Evolutionary conservation across 1,140 invertebrate genomes (phyloP), one percentile per base, ranked within the genome.

Genomic region (Berghia stephanieae): DNA sequence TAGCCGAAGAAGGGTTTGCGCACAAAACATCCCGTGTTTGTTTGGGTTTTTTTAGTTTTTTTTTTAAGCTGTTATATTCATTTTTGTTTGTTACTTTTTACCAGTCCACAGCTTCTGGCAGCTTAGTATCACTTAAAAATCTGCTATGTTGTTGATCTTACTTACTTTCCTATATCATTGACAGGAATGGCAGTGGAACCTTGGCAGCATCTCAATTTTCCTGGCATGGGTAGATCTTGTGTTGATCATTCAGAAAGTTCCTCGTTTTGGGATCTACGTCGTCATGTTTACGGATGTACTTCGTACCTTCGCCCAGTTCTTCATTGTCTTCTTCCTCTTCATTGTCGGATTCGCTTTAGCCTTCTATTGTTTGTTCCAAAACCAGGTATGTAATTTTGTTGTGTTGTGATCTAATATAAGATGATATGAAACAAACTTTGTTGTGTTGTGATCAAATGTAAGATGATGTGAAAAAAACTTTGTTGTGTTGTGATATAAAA

Each of bases 281-380:
- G 90, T 92, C 18, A 92, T 92, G 91, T 91, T 92, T 78, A 90
- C 90, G 0, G 90, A 92, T 79, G 89, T 92, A 66, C 84, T 91
- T 4, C 83, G 85, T 43, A 92, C 91, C 24, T 91, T 92, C 81
- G 79, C 86, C 8, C 89, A 90, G 67, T 91, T 92, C 81, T 91
- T 89, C 66, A 74, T 90, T 1, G 88, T 92, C 44, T 91, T 92
- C 81, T 87, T 89, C 70, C 85, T 92, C 16, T 91, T 92, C 80
- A 88, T 92, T 70, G 82, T 91, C 46, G 91, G 90, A 34, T 92
- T 92, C 83, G 90, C 87, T 16, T 75, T 92, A 2, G 86, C 87
- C 36, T 92, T 92, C 80, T 90, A 86, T 79, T 83, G 89, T 18
- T 77, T 92, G 16, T 79, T 92, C 4, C 84, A 85, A 44, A 88